Percentiles rank a stretch among this genome's conserved stretches.
Evolutionary conservation across 2,797 vertebrate genomes (phyloP).

Genomic region (Gymnopithys bicolor): DNA sequence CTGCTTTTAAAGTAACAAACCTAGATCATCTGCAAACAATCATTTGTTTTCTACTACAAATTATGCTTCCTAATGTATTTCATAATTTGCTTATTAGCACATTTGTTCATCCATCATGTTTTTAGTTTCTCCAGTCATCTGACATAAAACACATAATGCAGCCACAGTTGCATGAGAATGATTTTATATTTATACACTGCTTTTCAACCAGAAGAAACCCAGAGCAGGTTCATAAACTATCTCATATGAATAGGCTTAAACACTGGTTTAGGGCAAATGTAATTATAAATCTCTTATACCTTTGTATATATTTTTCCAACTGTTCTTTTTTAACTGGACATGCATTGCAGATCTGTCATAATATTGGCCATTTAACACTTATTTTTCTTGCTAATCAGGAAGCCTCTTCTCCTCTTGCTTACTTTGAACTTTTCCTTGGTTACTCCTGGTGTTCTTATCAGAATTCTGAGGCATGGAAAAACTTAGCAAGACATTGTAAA

Average conservation of each 20-base stretch:
- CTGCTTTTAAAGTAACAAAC: not conserved
- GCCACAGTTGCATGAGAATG: not conserved
- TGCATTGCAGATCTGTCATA: not conserved
- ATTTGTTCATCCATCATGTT: not conserved
- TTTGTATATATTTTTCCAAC: not conserved
- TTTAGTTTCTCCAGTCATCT: not conserved
- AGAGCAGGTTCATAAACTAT: not conserved
- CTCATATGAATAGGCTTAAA: not conserved
- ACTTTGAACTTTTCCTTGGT: not conserved
- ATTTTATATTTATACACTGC: not conserved
- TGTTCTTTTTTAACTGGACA: not conserved
- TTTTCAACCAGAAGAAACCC: conserved; percentile 12
- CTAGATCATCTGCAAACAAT: not conserved
- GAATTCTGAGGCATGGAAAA: not conserved
- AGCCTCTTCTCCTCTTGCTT: not conserved
- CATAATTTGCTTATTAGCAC: not conserved
- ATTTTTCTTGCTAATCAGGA: not conserved
- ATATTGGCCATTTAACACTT: not conserved
- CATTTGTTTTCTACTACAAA: not conserved
- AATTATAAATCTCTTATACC: not conserved
- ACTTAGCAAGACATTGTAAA: not conserved
- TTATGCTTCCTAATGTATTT: not conserved
- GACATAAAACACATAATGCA: not conserved
- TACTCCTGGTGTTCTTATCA: not conserved
- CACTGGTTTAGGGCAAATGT: not conserved